phyloP scores from a whole-genome alignment of 2,113 vertebrate species.

The Scartelaos histophorus region DNA sequence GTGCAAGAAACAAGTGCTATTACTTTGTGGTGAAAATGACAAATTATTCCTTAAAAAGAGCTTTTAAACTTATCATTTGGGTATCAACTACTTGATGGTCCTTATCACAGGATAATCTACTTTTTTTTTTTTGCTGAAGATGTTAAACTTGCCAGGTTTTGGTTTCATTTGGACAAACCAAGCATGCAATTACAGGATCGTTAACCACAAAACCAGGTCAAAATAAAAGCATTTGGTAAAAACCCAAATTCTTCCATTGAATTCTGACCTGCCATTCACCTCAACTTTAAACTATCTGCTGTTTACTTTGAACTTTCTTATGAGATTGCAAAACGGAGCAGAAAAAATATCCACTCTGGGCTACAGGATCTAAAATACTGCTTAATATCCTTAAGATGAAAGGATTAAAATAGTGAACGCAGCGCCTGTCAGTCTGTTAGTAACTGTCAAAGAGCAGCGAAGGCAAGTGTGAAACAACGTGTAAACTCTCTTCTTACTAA shows the following conservation, averaged over 20 bases:
- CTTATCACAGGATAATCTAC: no score
- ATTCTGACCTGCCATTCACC: background rate
- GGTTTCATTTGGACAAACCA: no score
- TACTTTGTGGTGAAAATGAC: no score
- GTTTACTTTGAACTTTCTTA: background rate
- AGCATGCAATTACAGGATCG: no score
- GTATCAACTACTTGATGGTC: no score
- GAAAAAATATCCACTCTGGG: background rate
- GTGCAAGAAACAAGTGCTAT: no score
- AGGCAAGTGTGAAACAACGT: background rate
- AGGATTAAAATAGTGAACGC: background rate
- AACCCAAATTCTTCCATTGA: background rate
- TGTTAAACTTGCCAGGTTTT: no score
- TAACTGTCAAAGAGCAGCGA: background rate
- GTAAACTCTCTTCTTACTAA: conserved; percentile 3
- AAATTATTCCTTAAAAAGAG: no score
- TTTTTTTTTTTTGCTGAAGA: no score
- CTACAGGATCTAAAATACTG: background rate
- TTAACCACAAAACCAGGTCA: no score
- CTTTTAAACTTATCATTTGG: no score
- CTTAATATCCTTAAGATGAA: background rate
- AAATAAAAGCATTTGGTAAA: background rate
- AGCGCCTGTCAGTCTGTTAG: background rate
- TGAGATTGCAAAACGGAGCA: background rate
- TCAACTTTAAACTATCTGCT: background rate